Conservation (phyloP, 2,113 vertebrate genomes). For the Hemiprocne comata region DNA sequence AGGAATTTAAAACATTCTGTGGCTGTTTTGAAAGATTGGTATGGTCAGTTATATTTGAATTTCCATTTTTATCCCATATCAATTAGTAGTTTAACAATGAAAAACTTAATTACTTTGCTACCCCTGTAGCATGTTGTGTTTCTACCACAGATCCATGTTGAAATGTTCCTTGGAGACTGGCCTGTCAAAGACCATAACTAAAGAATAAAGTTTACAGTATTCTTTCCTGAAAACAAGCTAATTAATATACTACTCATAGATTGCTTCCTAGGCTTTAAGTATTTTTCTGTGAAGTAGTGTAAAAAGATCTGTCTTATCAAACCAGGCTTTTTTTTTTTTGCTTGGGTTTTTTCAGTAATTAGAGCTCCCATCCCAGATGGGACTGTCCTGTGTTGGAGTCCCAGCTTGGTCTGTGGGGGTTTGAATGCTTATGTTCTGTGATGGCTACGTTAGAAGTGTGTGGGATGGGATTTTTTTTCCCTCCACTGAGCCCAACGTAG, state of each 20-base stretch:
- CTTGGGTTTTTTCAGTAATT: neutral
- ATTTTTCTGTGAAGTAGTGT: neutral
- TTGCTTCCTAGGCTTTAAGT: neutral
- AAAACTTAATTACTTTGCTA: constrained; percentile 11
- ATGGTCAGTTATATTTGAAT: neutral
- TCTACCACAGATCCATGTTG: neutral
- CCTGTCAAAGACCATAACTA: neutral
- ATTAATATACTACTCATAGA: neutral
- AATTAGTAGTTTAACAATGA: neutral
- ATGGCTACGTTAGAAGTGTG: neutral
- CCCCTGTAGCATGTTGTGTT: neutral
- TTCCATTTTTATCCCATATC: neutral
- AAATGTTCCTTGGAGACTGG: neutral
- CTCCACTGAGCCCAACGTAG: neutral
- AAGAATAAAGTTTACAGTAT: neutral
- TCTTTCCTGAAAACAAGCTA: neutral
- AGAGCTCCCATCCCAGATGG: neutral
- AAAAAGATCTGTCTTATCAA: neutral
- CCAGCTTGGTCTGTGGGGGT: neutral
- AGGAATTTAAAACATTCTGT: neutral
- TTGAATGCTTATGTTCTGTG: neutral
- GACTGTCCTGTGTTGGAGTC: neutral
- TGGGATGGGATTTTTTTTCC: no score
- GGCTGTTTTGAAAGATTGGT: neutral
- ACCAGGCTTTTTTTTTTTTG: neutral